phyloP scores from a whole-genome alignment of 2,888 invertebrate genomes.

The Nemoura dubitans region DNA sequence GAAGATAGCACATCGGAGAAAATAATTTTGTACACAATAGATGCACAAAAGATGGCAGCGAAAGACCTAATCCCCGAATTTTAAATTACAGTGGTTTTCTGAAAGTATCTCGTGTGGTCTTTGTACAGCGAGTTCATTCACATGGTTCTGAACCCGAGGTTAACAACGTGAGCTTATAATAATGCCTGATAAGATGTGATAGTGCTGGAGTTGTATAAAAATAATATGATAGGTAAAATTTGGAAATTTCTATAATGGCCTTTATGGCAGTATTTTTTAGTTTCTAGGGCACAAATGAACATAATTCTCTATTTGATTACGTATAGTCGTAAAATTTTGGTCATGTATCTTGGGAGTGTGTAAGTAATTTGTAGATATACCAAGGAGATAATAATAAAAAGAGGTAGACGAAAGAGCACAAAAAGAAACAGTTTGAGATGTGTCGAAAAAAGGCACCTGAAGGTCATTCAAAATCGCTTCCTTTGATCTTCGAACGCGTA shows the following conservation, averaged over 20 bases:
- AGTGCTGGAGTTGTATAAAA: background rate
- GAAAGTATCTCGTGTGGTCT: background rate
- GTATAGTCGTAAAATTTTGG: background rate
- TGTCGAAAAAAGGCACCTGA: background rate
- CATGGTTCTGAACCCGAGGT: background rate
- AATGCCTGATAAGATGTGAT: background rate
- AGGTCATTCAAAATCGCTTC: background rate
- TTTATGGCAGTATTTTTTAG: background rate
- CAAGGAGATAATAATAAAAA: background rate
- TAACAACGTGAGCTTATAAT: conserved; percentile 7
- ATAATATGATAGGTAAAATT: background rate
- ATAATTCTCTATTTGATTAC: background rate
- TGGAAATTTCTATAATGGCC: background rate
- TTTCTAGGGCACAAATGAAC: background rate
- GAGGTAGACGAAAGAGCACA: background rate
- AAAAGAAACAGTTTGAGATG: background rate
- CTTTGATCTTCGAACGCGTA: conserved; percentile 7
- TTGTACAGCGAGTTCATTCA: background rate
- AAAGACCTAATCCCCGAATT: background rate
- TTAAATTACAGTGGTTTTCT: background rate
- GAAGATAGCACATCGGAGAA: background rate
- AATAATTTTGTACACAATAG: background rate
- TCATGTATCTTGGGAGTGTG: background rate
- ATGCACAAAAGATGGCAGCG: background rate
- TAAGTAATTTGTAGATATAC: background rate